Percentiles rank a stretch among this genome's conserved stretches.
These are phyloP conservation scores for Hemichromis elongatus DNA, from an alignment of 2,113 vertebrate genomes.

Conservation along the genomic window DNA sequence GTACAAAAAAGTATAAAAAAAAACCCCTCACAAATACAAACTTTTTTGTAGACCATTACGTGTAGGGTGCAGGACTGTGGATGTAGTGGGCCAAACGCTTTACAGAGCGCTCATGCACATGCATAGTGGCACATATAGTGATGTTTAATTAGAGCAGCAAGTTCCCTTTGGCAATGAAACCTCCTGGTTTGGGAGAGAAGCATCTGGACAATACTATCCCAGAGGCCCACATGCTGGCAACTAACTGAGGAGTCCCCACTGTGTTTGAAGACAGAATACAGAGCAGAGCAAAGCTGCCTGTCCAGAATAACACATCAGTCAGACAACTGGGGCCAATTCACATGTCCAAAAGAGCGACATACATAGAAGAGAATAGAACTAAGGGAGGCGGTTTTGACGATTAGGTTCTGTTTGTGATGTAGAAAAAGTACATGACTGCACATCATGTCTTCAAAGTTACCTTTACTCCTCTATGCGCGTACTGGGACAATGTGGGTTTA, in stretches of 20 bases:
- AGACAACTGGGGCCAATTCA: conserved; percentile 56
- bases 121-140: conserved; percentile 51
- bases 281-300: conserved; percentile 34
- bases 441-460: neutral
- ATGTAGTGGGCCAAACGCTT: neutral
- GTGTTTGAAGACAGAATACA: conserved; percentile 53
- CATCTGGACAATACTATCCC: conserved; percentile 77
- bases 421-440: neutral
- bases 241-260: conserved; percentile 31
- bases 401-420: neutral
- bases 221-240: conserved; percentile 60
- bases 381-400: neutral
- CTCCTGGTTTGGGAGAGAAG: conserved; percentile 58
- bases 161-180: conserved; percentile 58
- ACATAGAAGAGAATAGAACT: conserved; percentile 48
- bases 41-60: neutral
- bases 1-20: neutral
- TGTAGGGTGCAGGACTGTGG: neutral
- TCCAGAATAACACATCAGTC: conserved; percentile 66
- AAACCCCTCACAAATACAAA: neutral
- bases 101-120: neutral
- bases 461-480: neutral
- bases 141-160: conserved; percentile 67
- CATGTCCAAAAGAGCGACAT: conserved; percentile 36
- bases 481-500: neutral